phyloP scores from a whole-genome alignment of 2,797 vertebrate genomes.

The Chloroceryle amazona region DNA sequence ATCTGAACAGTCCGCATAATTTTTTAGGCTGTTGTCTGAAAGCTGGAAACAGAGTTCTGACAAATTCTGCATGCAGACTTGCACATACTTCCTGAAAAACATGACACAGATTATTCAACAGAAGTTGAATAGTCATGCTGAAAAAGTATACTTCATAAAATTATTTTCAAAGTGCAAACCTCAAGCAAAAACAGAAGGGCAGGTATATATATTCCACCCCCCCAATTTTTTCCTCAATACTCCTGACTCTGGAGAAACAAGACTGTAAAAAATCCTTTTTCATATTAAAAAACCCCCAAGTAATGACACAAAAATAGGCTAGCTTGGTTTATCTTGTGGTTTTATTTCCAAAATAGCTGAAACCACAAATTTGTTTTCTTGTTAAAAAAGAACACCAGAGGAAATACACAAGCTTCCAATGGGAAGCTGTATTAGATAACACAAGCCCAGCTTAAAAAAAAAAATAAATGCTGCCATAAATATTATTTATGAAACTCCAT shows the following conservation, averaged over 20 bases:
- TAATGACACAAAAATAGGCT: not conserved
- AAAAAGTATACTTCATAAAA: not conserved
- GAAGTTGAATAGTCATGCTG: not conserved
- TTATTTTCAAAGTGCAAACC: not conserved
- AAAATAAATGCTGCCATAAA: not conserved
- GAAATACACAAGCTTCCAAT: slow-evolving; percentile 1
- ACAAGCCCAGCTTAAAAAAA: not conserved
- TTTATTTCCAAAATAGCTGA: not conserved
- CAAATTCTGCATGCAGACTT: slow-evolving; percentile 94
- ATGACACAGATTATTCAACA: not conserved
- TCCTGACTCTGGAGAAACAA: not conserved
- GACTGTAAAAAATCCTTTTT: not conserved
- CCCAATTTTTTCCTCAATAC: not conserved
- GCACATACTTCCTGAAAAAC: slow-evolving; percentile 92
- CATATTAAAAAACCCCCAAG: not conserved
- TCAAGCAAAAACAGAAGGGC: not conserved
- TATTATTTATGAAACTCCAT: not conserved
- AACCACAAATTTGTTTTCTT: not conserved
- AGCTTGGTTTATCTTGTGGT: not conserved
- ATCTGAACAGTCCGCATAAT: slow-evolving; percentile 71
- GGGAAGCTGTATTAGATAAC: not conserved
- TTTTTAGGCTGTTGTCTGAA: slow-evolving; percentile 85
- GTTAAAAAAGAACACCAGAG: not conserved
- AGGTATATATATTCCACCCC: not conserved
- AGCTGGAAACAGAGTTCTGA: slow-evolving; percentile 91